phyloP scores from a whole-genome alignment of 2,888 invertebrate species.

The Agriopis leucophaearia region DNA sequence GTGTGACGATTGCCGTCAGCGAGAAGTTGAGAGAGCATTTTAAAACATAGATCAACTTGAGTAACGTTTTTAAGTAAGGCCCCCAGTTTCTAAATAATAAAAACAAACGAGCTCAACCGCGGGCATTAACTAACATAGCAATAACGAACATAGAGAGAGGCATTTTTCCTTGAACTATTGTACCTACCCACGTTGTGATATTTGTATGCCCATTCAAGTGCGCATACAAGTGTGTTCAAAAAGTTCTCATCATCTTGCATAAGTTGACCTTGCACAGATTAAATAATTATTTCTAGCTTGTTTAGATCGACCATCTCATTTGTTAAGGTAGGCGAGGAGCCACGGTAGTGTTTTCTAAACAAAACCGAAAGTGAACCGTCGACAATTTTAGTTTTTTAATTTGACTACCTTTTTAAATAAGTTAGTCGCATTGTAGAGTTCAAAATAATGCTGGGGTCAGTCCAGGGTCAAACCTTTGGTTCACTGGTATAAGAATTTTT shows the following conservation, averaged over 20 bases:
- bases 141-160: slow-evolving; percentile 22
- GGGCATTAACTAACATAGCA: background rate
- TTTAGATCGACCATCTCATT: background rate
- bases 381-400: background rate
- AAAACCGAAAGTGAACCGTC: background rate
- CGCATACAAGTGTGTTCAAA: slow-evolving; percentile 24
- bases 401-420: background rate
- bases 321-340: background rate
- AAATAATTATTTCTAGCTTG: background rate
- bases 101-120: slow-evolving; percentile 1
- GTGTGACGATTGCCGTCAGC: too few relatives aligned
- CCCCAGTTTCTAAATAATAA: background rate
- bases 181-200: slow-evolving; percentile 29
- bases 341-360: background rate
- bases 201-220: slow-evolving; percentile 32
- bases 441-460: slow-evolving; percentile 45
- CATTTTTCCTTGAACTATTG: slow-evolving; percentile 33
- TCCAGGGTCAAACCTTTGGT: slow-evolving; percentile 35
- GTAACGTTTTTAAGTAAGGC: too few relatives aligned
- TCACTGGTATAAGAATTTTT: slow-evolving; percentile 18
- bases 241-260: slow-evolving; percentile 62
- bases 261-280: slow-evolving; percentile 58
- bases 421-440: slow-evolving; percentile 14
- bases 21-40: too few relatives aligned
- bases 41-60: too few relatives aligned